Evolutionary conservation across 2,888 invertebrate species (phyloP).

Genomic region (Amaurobius ferox): DNA sequence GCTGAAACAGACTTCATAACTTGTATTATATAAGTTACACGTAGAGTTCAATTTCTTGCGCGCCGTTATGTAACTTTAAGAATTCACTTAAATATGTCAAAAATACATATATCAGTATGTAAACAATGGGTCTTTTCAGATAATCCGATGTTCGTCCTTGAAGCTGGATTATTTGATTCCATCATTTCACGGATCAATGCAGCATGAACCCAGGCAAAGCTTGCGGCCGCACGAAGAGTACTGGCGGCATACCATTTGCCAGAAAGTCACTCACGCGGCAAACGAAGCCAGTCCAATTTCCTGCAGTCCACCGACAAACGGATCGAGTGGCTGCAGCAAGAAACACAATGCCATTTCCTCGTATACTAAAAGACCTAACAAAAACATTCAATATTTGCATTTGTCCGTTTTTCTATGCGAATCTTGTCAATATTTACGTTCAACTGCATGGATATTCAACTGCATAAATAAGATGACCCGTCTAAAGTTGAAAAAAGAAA

Average conservation of each 20-base stretch:
- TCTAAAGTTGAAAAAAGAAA: too few species aligned
- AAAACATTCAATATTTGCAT: too few species aligned
- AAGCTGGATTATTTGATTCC: slow-evolving; percentile 34
- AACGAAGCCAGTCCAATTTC: slow-evolving; percentile 28
- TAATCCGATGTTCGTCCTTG: slow-evolving; percentile 33
- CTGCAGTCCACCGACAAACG: not conserved
- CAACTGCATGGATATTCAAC: too few species aligned
- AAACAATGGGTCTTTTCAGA: not conserved
- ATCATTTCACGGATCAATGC: slow-evolving; percentile 59
- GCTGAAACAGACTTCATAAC: too few species aligned
- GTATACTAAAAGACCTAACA: not conserved
- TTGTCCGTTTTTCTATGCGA: too few species aligned
- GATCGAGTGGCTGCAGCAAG: not conserved
- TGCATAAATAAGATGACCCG: too few species aligned
- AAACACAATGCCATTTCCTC: not conserved
- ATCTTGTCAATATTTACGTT: too few species aligned
- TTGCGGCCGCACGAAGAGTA: slow-evolving; percentile 20
- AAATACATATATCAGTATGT: not conserved
- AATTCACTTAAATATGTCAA: too few species aligned
- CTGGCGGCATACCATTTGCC: slow-evolving; percentile 12
- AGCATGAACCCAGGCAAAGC: slow-evolving; percentile 14
- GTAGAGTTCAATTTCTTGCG: too few species aligned
- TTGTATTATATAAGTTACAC: too few species aligned
- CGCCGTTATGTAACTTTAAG: too few species aligned
- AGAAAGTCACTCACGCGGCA: slow-evolving; percentile 15